Conservation (phyloP, 35 echinoderm and acorn worm species). For the Ophioderma brevispina region DNA sequence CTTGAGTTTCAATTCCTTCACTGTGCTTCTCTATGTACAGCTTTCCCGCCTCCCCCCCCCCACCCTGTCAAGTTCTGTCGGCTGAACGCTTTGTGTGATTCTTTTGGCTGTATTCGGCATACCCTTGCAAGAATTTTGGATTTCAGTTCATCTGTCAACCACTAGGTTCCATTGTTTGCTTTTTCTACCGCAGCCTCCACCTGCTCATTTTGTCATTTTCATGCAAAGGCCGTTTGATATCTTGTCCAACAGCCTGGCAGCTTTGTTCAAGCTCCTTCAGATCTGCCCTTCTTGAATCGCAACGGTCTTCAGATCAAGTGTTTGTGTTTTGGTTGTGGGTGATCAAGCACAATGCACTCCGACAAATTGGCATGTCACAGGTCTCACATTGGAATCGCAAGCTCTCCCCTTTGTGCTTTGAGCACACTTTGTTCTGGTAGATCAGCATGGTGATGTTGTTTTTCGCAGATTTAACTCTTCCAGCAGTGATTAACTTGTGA, state of each 20-base stretch:
- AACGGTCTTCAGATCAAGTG: not conserved
- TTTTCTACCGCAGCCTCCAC: not conserved
- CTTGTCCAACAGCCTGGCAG: not conserved
- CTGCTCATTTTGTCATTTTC: not conserved
- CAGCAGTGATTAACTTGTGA: not conserved
- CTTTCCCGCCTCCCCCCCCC: too few relatives aligned
- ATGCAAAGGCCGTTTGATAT: not conserved
- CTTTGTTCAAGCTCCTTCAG: not conserved
- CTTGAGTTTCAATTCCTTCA: not conserved
- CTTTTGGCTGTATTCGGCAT: not conserved
- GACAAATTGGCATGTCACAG: conserved; percentile 6
- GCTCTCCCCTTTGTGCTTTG: conserved; percentile 16
- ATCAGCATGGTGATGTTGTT: not conserved
- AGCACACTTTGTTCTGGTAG: not conserved
- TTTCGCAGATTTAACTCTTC: not conserved
- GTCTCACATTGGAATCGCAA: conserved; percentile 23
- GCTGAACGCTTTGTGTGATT: not conserved
- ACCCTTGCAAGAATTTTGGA: too few relatives aligned
- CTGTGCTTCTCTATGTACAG: not conserved
- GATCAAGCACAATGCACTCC: conserved; percentile 1
- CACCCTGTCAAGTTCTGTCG: not conserved
- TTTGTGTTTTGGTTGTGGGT: conserved; percentile 18
- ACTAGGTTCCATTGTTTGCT: too few relatives aligned
- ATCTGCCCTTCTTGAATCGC: not conserved
- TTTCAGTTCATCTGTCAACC: too few relatives aligned